phyloP scores from a whole-genome alignment of 2,797 vertebrate genomes.

The Chromobotia macracanthus region DNA sequence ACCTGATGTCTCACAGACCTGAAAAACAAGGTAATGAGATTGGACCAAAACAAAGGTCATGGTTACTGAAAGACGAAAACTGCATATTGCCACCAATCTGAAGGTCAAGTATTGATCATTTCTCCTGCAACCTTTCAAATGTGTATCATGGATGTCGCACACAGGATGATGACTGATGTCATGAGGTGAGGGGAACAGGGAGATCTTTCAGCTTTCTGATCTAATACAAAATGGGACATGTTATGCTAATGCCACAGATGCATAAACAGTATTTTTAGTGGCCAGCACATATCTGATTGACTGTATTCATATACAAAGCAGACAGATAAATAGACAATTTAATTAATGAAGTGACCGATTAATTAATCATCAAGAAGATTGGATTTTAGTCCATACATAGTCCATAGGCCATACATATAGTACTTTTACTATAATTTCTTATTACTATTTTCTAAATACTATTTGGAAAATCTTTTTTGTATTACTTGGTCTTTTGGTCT shows the following conservation, averaged over 20 bases:
- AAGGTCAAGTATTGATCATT: conserved; percentile 68
- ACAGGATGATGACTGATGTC: conserved; percentile 35
- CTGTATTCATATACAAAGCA: background rate
- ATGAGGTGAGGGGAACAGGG: background rate
- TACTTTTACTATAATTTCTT: too few species aligned
- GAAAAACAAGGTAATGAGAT: conserved; percentile 17
- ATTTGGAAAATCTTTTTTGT: too few species aligned
- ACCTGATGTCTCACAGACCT: background rate
- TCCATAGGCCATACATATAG: too few species aligned
- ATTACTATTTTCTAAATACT: too few species aligned
- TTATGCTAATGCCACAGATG: conserved; percentile 4
- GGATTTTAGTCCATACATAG: too few species aligned
- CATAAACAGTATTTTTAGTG: background rate
- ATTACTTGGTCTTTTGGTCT: too few species aligned
- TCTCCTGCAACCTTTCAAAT: conserved; percentile 43
- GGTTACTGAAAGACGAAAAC: conserved; percentile 58
- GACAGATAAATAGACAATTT: background rate
- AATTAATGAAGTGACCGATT: background rate
- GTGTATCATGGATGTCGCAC: conserved; percentile 48
- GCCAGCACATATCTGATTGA: background rate
- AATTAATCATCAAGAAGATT: too few species aligned
- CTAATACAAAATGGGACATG: background rate
- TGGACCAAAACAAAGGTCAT: conserved; percentile 37
- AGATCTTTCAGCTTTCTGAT: background rate
- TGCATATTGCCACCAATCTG: conserved; percentile 69